phyloP scores from a whole-genome alignment of 2,113 vertebrate genomes.

The Ursus arctos region DNA sequence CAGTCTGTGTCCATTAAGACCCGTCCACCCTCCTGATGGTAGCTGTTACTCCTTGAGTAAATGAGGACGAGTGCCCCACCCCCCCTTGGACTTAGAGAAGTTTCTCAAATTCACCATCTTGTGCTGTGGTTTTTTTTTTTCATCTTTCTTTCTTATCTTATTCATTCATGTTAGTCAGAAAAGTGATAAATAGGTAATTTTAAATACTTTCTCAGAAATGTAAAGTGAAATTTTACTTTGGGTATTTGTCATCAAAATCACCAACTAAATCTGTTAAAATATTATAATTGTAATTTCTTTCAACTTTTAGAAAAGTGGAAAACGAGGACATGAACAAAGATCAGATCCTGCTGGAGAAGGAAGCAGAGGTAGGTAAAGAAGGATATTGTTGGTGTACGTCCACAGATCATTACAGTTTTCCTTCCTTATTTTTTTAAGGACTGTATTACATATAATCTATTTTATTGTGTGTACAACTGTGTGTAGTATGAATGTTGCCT shows the following conservation, averaged over 20 bases:
- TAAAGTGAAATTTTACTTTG: not conserved
- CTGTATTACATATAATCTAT: no score
- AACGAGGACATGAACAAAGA: slow-evolving; percentile 98
- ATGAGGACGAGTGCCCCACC: not conserved
- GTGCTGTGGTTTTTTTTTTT: not conserved
- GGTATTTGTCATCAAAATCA: not conserved
- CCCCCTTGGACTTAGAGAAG: not conserved
- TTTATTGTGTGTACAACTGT: not conserved
- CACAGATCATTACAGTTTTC: not conserved
- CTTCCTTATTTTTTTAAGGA: not conserved
- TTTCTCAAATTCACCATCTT: not conserved
- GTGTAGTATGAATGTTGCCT: not conserved
- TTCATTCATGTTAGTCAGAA: not conserved
- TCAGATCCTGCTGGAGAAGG: slow-evolving; percentile 98
- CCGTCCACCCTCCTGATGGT: not conserved
- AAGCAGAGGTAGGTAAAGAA: slow-evolving; percentile 94
- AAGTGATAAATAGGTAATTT: not conserved
- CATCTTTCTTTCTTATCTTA: not conserved
- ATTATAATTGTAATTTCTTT: slow-evolving; percentile 26
- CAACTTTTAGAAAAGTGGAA: slow-evolving; percentile 93
- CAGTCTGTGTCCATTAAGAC: not conserved
- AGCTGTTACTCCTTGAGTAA: not conserved
- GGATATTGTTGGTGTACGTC: not conserved
- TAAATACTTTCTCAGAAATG: not conserved
- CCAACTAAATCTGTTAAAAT: not conserved